Evolutionary conservation across 2,113 vertebrate species (phyloP).

Genomic region (Nothoprocta pentlandii): DNA sequence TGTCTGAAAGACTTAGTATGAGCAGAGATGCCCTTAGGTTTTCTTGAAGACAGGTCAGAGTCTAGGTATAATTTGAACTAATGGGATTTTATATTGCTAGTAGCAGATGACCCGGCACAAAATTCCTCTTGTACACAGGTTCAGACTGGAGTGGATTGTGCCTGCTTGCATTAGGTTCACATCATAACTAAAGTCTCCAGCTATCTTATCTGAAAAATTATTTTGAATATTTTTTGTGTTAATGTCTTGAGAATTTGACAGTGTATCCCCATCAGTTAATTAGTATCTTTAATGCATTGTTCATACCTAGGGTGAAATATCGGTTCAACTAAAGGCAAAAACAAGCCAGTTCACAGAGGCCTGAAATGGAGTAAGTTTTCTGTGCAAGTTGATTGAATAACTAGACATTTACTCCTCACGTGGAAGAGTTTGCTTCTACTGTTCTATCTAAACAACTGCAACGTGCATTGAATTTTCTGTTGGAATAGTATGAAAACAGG

Average conservation of each 20-base stretch:
- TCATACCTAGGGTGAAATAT: neutral
- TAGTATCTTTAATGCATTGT: neutral
- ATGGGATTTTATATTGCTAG: neutral
- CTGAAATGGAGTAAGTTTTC: neutral
- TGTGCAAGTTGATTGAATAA: neutral
- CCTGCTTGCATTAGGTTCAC: neutral
- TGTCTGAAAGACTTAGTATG: neutral
- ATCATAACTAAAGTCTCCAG: neutral
- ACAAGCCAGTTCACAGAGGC: neutral
- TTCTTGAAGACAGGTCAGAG: neutral
- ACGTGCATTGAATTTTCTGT: neutral
- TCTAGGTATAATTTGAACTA: neutral
- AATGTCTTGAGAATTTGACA: neutral
- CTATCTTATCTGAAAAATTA: neutral
- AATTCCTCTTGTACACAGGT: neutral
- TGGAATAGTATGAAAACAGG: neutral
- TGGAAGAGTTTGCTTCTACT: neutral
- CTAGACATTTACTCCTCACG: neutral
- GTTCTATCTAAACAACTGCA: neutral
- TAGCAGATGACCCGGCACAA: too few species aligned
- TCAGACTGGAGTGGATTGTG: neutral
- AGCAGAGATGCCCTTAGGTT: neutral
- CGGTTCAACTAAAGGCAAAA: neutral
- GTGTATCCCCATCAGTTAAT: neutral
- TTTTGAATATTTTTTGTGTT: neutral